Evolutionary conservation across 2,113 vertebrate genomes (phyloP).

Genomic region (Rhinolophus ferrumequinum): DNA sequence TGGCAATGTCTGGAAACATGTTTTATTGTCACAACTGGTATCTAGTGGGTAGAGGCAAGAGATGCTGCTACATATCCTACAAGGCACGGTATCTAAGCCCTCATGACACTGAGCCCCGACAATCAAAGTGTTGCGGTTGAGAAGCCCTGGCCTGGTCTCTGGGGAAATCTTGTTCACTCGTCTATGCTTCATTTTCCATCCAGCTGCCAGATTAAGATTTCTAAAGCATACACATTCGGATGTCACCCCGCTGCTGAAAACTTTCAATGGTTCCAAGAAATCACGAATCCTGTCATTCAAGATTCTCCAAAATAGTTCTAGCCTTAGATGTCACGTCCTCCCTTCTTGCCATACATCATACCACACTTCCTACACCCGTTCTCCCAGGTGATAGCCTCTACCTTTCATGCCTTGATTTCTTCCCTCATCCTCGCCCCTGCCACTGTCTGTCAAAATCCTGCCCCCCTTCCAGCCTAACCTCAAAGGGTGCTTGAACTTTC

Average conservation of each 20-base stretch:
- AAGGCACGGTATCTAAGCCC: not conserved
- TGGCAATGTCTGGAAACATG: not conserved
- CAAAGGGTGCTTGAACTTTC: not conserved
- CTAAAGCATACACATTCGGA: not conserved
- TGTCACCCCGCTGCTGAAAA: not conserved
- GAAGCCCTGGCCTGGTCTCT: not conserved
- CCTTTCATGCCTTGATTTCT: not conserved
- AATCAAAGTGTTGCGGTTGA: not conserved
- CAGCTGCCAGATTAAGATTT: not conserved
- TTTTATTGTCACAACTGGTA: not conserved
- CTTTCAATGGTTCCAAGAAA: not conserved
- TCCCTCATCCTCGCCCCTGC: not conserved
- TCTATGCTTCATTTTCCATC: not conserved
- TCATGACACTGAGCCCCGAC: not conserved
- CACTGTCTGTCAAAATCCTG: not conserved
- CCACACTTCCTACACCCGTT: not conserved
- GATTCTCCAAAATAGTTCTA: not conserved
- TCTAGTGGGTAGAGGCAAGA: not conserved
- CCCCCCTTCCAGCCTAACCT: not conserved
- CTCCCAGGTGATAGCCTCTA: not conserved
- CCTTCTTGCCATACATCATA: not conserved
- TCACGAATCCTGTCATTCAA: not conserved
- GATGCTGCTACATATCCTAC: not conserved
- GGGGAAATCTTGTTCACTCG: not conserved
- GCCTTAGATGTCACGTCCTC: not conserved